Base-by-base conservation (phyloP, 2,113 vertebrate genomes). In the Pogona vitticeps region DNA sequence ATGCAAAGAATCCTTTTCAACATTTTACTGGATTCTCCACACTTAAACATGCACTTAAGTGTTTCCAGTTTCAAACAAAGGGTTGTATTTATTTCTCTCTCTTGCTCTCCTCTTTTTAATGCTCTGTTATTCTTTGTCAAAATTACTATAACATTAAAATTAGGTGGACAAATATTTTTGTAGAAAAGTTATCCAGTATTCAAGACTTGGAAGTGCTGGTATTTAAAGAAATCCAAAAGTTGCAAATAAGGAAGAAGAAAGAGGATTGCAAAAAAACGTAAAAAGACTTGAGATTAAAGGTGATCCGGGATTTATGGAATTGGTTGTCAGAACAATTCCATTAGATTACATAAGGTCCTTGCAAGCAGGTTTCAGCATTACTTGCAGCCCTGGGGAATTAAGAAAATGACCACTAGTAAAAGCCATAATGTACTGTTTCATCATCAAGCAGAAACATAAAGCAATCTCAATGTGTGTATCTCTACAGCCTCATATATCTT, bases 321-420 rank as follows among this genome's bases (percentile, higher is more conserved):
- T 23, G 59, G 76, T 68, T 72, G 80, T 83, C 80, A 80, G 42
- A 80, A 83, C 42, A 75, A 75, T 86, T 75, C 42, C 28, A 78
- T 76, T 81, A 76, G 52, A 36, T 85, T 68, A 80, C 80, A 80
- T 21, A 80, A 80, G 59, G 58, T 65, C 65, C 79, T 89, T 82
- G 23, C 61, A 82, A 63, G 58, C 42, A 83, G 76, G 31, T 40
- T 26, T 73, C 59, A 83, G 59, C 75, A 83, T 83, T 77, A 86
- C 67, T 23, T 76, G n/a, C 20, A 6, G 68, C 80, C 67, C 14
- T 38, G 36, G 68, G 70, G 59, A 59, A 72, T 46, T 80, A 40
- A 28, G 21, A 59, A 82, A 42, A 31, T 58, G 58, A 52, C 71
- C 83, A 3, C 0, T 0, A 76, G 8, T 21, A 83, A 12, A 15